phyloP scores from a whole-genome alignment of 2,888 invertebrate genomes.

The Periphyllus acericola region DNA sequence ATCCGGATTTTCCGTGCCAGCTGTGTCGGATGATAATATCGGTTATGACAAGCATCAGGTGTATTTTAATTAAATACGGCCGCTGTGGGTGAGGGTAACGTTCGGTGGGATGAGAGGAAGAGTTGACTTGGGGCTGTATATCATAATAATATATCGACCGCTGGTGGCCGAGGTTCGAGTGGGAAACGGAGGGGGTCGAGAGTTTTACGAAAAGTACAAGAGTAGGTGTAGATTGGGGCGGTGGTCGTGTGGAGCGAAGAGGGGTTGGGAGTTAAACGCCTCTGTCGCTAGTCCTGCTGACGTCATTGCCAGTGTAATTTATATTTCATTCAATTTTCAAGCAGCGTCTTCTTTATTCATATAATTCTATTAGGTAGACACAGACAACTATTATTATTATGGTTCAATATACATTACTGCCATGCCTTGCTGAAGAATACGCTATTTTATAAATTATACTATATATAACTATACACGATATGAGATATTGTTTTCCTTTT shows the following conservation, averaged over 20 bases:
- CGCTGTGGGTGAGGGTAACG: background rate
- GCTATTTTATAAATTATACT: no score
- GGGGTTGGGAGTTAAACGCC: constrained; percentile 22
- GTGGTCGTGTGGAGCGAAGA: background rate
- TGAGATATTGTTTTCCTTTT: background rate
- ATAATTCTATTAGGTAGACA: background rate
- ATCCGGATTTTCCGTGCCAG: background rate
- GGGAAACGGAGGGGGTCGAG: constrained; percentile 14
- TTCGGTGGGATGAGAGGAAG: background rate
- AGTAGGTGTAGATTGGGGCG: constrained; percentile 14
- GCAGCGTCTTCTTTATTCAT: background rate
- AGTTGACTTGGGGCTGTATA: background rate
- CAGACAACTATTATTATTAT: background rate
- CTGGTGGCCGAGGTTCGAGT: constrained; percentile 13
- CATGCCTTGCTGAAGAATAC: background rate
- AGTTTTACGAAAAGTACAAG: constrained; percentile 23
- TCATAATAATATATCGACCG: constrained; percentile 48
- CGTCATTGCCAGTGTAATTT: constrained; percentile 42
- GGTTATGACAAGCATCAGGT: constrained; percentile 22
- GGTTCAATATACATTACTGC: background rate
- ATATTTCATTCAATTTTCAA: constrained; percentile 45
- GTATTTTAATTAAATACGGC: constrained; percentile 3
- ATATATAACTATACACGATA: background rate
- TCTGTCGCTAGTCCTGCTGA: constrained; percentile 33
- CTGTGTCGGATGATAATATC: background rate